Conservation (phyloP, 2,888 invertebrate genomes). For the Willowsia nigromaculata region DNA sequence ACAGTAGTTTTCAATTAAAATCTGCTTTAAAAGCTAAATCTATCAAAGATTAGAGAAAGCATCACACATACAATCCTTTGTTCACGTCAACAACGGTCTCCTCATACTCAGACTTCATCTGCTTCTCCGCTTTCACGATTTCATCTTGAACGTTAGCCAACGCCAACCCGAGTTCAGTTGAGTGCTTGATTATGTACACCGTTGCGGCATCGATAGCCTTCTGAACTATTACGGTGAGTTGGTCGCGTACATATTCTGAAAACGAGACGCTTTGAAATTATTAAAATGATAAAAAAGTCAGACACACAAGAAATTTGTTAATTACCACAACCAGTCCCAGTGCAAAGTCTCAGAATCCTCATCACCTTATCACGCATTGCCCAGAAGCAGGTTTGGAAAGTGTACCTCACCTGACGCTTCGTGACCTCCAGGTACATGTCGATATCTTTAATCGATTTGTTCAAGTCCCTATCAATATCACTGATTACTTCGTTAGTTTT, state of each 20-base stretch:
- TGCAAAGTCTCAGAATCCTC: neutral
- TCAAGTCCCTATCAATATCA: neutral
- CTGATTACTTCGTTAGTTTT: neutral
- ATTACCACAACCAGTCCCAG: slow-evolving; percentile 19
- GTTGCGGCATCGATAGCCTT: neutral
- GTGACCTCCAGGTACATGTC: neutral
- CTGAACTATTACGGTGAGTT: neutral
- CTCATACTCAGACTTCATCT: neutral
- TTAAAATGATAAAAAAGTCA: neutral
- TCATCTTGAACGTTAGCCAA: neutral
- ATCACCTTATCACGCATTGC: neutral
- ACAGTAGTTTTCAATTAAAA: too few species aligned
- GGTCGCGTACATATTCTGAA: neutral
- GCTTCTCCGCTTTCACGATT: neutral
- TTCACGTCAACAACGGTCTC: neutral
- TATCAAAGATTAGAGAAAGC: too few species aligned
- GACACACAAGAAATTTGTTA: too few species aligned
- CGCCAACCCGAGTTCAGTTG: neutral
- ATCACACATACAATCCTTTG: slow-evolving; percentile 1
- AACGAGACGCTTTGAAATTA: neutral
- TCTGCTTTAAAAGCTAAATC: too few species aligned
- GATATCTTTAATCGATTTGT: neutral
- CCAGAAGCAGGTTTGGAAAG: neutral
- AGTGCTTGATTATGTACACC: neutral
- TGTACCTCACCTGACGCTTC: slow-evolving; percentile 1